Conservation (phyloP, 2,888 invertebrate species). For the Rhimphoctona megacephalus region DNA sequence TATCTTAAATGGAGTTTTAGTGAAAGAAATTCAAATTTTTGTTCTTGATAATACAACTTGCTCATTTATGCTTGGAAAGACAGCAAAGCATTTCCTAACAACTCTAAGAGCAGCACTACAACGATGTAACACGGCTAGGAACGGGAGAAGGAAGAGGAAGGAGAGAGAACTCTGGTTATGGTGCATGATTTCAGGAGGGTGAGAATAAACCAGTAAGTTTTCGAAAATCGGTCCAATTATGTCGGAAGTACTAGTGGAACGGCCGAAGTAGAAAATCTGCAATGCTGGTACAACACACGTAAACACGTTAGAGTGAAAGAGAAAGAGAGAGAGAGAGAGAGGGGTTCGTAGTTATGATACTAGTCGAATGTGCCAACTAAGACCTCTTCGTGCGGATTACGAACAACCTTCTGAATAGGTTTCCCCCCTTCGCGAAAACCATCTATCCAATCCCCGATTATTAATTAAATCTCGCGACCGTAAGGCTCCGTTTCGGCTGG, state of each 20-base stretch:
- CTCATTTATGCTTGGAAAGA: conserved; percentile 9
- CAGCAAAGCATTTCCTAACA: conserved; percentile 41
- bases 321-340: conserved; percentile 6
- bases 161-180: conserved; percentile 56
- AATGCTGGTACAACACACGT: conserved; percentile 31
- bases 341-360: conserved; percentile 35
- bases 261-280: conserved; percentile 53
- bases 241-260: conserved; percentile 67
- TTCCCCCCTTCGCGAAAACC: conserved; percentile 53
- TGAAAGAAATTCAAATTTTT: conserved; percentile 7
- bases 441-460: conserved; percentile 82
- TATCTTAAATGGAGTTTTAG: neutral
- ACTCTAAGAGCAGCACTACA: conserved; percentile 50
- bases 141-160: neutral
- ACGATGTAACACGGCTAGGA: conserved; percentile 12
- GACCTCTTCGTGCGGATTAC: conserved; percentile 73
- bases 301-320: neutral
- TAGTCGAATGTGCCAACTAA: conserved; percentile 78
- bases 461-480: conserved; percentile 82
- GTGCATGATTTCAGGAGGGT: conserved; percentile 71
- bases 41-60: neutral
- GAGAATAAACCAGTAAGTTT: conserved; percentile 74
- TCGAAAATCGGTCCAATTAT: conserved; percentile 81
- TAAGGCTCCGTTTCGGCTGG: conserved; percentile 81
- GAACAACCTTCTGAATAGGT: conserved; percentile 37